These are phyloP conservation scores for Trichogramma dendrolimi DNA, from an alignment of 2,888 invertebrate genomes.

Conservation along the genomic window DNA sequence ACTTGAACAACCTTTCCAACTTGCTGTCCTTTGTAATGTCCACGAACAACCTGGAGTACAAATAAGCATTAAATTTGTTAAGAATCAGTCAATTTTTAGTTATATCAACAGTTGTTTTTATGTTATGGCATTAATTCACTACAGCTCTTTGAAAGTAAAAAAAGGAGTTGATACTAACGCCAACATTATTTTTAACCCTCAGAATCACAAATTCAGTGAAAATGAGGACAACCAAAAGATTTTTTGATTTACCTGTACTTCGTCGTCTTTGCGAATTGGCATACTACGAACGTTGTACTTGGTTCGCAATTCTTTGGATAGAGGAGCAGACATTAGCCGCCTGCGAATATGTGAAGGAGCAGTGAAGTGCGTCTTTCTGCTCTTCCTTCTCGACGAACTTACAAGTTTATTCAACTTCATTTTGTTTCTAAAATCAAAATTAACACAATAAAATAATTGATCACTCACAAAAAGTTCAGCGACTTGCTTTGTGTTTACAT, in stretches of 20 bases:
- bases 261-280: conserved; percentile 99
- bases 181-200: no score
- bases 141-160: no score
- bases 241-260: conserved; percentile 79
- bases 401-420: conserved; percentile 97
- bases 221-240: no score
- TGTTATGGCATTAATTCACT: no score
- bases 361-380: conserved; percentile 96
- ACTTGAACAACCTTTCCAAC: conserved; percentile 98
- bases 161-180: no score
- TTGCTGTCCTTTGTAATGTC: conserved; percentile 98
- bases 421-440: conserved; percentile 42
- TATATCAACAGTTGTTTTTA: no score
- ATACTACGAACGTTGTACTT: conserved; percentile 98
- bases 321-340: conserved; percentile 92
- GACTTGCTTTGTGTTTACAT: no score
- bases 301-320: conserved; percentile 94
- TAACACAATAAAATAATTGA: no score
- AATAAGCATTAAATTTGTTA: conserved; percentile 3
- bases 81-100: background rate
- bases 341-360: conserved; percentile 97
- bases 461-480: no score
- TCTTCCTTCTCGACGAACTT: conserved; percentile 94
- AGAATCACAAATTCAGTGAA: no score
- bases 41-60: conserved; percentile 77